Conservation (phyloP, 2,113 vertebrate species). For the Terrapene triunguis region DNA sequence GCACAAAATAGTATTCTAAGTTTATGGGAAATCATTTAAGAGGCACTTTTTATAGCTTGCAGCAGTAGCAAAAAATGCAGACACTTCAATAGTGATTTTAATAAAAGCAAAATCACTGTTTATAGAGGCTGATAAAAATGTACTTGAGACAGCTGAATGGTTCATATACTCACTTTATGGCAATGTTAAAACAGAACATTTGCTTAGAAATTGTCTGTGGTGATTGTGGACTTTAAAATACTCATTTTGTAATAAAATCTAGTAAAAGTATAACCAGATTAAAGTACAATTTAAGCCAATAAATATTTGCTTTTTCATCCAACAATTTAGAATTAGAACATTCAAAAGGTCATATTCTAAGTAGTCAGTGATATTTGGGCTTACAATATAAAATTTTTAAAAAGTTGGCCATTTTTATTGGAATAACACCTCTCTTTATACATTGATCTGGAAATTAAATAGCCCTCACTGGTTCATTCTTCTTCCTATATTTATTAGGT, state of each 20-base stretch:
- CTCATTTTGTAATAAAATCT: not conserved
- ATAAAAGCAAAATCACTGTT: not conserved
- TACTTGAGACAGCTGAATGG: not conserved
- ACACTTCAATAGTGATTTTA: not conserved
- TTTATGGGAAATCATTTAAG: not conserved
- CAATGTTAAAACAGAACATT: not conserved
- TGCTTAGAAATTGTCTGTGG: not conserved
- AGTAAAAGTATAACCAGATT: not conserved
- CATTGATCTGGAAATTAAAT: not conserved
- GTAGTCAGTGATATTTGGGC: not conserved
- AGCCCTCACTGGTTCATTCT: not conserved
- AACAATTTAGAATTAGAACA: not conserved
- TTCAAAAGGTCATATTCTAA: not conserved
- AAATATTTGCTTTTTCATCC: conserved; percentile 12
- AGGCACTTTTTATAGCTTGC: not conserved
- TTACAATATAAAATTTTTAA: not conserved
- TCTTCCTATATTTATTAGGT: not conserved
- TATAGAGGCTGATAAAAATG: not conserved
- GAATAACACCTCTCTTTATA: not conserved
- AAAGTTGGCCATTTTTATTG: not conserved
- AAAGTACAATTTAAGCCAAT: not conserved
- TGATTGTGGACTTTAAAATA: not conserved
- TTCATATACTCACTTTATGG: not conserved
- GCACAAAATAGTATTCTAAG: not conserved
- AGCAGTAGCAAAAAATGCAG: not conserved